Percentiles rank a stretch among this genome's conserved stretches.
These are phyloP conservation scores for Lysandra coridon DNA, from an alignment of 2,888 invertebrate genomes.

Conservation along the genomic window DNA sequence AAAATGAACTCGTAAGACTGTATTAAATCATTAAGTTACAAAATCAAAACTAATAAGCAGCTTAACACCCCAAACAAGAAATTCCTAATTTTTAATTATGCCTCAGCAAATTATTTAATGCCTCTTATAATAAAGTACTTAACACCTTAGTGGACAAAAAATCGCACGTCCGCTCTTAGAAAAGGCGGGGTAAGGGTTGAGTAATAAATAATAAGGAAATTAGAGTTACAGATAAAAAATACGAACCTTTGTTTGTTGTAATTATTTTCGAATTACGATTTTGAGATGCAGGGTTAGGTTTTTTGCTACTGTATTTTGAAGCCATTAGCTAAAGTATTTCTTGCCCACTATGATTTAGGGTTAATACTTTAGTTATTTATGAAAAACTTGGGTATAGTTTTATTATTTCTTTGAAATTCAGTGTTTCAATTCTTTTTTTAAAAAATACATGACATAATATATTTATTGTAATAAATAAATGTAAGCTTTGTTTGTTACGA, in stretches of 20 bases:
- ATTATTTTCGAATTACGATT: conserved; percentile 27
- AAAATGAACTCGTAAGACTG: conserved; percentile 23
- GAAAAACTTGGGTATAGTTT: not conserved
- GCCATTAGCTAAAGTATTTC: not conserved
- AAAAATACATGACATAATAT: not conserved
- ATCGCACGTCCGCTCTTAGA: conserved; percentile 48
- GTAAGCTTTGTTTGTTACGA: not conserved
- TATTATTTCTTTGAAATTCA: not conserved
- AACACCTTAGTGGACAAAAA: conserved; percentile 66
- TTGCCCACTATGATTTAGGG: not conserved
- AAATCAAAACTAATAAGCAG: conserved; percentile 58
- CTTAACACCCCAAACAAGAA: conserved; percentile 53
- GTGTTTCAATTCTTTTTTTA: not conserved
- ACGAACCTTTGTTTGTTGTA: not conserved
- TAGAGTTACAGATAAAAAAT: conserved; percentile 14
- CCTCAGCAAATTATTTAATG: conserved; percentile 55
- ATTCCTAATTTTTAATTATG: conserved; percentile 71
- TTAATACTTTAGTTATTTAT: not conserved
- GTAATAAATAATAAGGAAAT: conserved; percentile 37
- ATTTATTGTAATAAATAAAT: not conserved
- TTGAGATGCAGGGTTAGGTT: not conserved
- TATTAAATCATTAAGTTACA: conserved; percentile 17
- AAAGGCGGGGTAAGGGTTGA: conserved; percentile 38
- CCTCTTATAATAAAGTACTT: conserved; percentile 60
- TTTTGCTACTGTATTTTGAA: conserved; percentile 14